Conservation (phyloP, 2,888 invertebrate genomes). For the Nomada fabriciana region DNA sequence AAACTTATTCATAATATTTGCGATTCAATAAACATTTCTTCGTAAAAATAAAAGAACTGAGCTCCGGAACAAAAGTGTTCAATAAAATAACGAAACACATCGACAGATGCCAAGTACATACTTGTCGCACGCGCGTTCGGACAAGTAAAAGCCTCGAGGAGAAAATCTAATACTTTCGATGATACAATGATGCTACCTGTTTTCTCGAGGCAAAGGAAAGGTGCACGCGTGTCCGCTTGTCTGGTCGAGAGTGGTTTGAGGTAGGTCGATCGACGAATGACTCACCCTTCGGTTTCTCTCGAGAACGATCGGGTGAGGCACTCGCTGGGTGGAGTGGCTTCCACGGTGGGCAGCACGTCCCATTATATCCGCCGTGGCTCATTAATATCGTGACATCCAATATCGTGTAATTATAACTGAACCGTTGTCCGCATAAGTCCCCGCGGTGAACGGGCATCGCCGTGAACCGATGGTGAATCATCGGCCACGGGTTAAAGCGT, state of each 20-base stretch:
- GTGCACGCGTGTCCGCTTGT: conserved; percentile 38
- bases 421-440: conserved; percentile 56
- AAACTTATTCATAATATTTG: too few species aligned
- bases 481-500: conserved; percentile 28
- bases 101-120: background rate
- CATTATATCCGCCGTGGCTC: conserved; percentile 67
- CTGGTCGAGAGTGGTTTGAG: conserved; percentile 67
- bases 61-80: conserved; percentile 4
- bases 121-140: background rate
- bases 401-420: conserved; percentile 71
- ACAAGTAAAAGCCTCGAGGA: background rate
- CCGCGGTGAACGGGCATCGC: conserved; percentile 26
- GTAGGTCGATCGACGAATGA: conserved; percentile 74
- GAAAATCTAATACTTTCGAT: conserved; percentile 44
- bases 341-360: conserved; percentile 69
- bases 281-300: conserved; percentile 67
- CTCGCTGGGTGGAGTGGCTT: conserved; percentile 59
- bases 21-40: background rate
- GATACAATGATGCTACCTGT: conserved; percentile 45
- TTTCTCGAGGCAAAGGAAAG: conserved; percentile 26
- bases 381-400: conserved; percentile 72
- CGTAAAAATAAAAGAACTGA: background rate
- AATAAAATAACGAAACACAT: conserved; percentile 10
- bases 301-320: conserved; percentile 53
- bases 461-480: conserved; percentile 65